A percentile compares a stretch with the other conserved stretches of the same genome.
Evolutionary conservation across 2,113 vertebrate genomes (phyloP).

Genomic region (Hystrix brachyura): DNA sequence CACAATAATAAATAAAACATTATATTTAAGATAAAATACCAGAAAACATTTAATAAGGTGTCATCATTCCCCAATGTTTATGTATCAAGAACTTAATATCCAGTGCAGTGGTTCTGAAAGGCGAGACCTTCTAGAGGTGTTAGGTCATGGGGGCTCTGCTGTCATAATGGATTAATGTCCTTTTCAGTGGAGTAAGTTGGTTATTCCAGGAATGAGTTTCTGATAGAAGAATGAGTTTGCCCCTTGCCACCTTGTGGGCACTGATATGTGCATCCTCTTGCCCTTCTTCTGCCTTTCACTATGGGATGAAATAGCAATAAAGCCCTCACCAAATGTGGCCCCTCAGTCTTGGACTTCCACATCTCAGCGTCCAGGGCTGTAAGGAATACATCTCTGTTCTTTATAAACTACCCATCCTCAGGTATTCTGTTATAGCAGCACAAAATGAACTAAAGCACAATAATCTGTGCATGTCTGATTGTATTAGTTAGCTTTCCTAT

Average conservation of each 20-base stretch:
- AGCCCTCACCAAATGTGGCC: background rate
- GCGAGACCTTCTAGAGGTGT: background rate
- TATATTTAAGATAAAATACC: background rate
- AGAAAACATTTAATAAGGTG: background rate
- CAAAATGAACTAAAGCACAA: background rate
- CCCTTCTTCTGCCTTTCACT: background rate
- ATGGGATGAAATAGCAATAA: background rate
- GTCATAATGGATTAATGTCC: too few species aligned
- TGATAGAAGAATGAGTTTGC: too few species aligned
- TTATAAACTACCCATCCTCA: background rate
- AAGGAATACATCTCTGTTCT: background rate
- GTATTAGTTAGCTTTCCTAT: background rate
- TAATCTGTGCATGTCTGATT: background rate
- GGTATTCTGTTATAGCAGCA: background rate
- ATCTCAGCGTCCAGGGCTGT: background rate
- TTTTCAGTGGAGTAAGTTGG: background rate
- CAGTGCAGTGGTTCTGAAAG: fast-evolving
- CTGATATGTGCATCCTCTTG: too few species aligned
- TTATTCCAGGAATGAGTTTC: background rate
- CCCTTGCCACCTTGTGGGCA: fast-evolving
- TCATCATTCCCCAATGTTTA: too few species aligned
- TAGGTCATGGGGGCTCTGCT: background rate
- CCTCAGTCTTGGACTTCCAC: background rate
- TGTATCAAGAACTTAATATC: background rate
- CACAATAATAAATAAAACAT: background rate